These are phyloP conservation scores for Drosophila dunni DNA, from an alignment of 1,140 invertebrate species.

Conservation along the genomic window DNA sequence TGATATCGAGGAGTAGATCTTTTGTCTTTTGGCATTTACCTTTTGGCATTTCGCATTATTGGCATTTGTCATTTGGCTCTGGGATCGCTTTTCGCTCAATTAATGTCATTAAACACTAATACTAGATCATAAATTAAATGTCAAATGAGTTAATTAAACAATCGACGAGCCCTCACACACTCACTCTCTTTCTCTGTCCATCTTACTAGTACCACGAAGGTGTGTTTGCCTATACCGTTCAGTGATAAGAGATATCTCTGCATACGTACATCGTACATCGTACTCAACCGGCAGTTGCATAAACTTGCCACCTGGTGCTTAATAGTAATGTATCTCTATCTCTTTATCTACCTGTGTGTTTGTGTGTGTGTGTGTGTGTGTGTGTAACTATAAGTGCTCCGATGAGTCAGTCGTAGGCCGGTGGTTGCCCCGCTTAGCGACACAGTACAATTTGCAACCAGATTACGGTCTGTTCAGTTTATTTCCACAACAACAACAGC, in stretches of 20 bases:
- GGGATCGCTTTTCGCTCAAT: constrained; percentile 49
- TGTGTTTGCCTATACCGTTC: constrained; percentile 14
- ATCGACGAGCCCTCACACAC: constrained; percentile 30
- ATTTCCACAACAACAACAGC: constrained; percentile 16
- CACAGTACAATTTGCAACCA: constrained; percentile 42
- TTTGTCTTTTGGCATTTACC: constrained; percentile 15
- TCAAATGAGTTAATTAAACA: constrained; percentile 71
- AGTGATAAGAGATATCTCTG: constrained; percentile 30
- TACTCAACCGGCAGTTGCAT: neutral
- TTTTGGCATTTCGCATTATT: constrained; percentile 20
- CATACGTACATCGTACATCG: neutral
- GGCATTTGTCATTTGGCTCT: constrained; percentile 43
- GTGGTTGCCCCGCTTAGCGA: constrained; percentile 58
- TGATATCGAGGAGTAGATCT: constrained; percentile 11
- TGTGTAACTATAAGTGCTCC: constrained; percentile 2
- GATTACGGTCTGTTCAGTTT: constrained; percentile 22
- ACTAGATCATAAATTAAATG: constrained; percentile 60
- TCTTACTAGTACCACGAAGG: neutral
- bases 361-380: neutral
- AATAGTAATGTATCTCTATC: neutral
- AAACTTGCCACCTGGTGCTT: neutral
- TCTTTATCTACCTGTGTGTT: neutral
- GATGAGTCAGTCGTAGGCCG: constrained; percentile 44
- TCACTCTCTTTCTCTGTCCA: neutral
- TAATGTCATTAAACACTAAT: constrained; percentile 57